Evolutionary conservation across 2,113 vertebrate species (phyloP).

Genomic region (Columbina picui): DNA sequence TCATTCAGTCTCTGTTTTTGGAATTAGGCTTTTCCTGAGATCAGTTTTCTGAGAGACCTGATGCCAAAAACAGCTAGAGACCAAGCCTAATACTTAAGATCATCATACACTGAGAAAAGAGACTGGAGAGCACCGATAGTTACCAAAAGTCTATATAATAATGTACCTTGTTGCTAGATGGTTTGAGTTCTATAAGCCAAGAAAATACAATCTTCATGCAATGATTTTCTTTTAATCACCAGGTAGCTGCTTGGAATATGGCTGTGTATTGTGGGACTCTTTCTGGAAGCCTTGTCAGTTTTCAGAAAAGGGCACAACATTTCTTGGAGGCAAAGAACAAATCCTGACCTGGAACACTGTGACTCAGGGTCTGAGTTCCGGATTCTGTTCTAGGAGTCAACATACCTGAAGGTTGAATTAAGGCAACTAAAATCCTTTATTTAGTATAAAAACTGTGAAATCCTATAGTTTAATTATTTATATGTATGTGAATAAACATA

Average conservation of each 20-base stretch:
- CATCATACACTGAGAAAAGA: rapidly evolving
- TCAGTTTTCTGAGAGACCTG: background rate
- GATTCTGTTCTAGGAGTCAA: background rate
- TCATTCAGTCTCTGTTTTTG: background rate
- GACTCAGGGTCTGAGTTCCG: background rate
- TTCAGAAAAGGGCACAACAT: background rate
- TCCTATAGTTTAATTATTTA: background rate
- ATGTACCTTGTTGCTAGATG: rapidly evolving
- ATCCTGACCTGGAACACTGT: background rate
- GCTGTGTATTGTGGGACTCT: background rate
- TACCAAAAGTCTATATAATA: background rate
- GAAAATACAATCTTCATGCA: background rate
- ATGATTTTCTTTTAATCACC: background rate
- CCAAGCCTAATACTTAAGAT: background rate
- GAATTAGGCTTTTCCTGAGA: background rate
- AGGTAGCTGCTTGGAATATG: background rate
- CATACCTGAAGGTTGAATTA: background rate
- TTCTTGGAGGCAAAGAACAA: background rate
- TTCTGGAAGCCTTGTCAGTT: background rate
- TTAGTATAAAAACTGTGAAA: background rate
- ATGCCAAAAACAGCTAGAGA: background rate
- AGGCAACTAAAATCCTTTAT: background rate
- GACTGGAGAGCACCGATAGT: background rate
- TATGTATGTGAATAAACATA: background rate
- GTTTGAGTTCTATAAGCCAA: background rate